Evolutionary conservation across 1,140 invertebrate species (phyloP).

Genomic region (Cherax quadricarinatus): DNA sequence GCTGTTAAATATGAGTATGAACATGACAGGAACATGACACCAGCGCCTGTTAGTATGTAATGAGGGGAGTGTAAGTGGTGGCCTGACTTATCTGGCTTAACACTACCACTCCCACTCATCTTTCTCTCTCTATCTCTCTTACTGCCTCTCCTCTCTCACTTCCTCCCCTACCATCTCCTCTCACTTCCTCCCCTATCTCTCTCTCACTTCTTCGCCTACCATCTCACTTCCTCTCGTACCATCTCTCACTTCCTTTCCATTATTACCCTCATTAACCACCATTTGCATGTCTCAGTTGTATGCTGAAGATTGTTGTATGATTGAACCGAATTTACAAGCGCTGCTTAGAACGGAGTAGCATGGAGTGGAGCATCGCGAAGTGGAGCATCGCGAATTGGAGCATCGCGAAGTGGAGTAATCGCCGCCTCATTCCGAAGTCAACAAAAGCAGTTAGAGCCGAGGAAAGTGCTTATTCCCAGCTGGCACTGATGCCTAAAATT

Average conservation of each 20-base stretch:
- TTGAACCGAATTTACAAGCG: too few species aligned
- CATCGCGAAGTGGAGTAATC: background rate
- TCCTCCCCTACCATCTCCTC: too few species aligned
- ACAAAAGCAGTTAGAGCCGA: conserved; percentile 35
- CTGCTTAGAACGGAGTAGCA: too few species aligned
- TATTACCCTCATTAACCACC: too few species aligned
- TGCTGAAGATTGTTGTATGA: too few species aligned
- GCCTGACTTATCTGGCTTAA: background rate
- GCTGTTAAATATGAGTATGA: conserved; percentile 54
- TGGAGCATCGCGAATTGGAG: background rate
- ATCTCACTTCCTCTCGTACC: too few species aligned
- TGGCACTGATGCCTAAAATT: conserved; percentile 64
- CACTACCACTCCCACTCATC: background rate
- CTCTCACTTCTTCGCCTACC: too few species aligned
- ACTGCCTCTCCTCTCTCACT: background rate
- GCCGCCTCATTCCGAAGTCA: background rate
- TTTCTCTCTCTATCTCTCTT: too few species aligned
- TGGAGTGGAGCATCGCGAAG: too few species aligned
- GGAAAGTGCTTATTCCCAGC: conserved; percentile 47
- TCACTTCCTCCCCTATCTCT: too few species aligned
- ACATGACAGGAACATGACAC: conserved; percentile 55
- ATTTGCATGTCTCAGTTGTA: too few species aligned
- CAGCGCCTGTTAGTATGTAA: conserved; percentile 11
- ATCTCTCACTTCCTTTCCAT: too few species aligned
- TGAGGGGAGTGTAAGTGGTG: conserved; percentile 18